Conservation (phyloP, 2,113 vertebrate genomes). For the Symphodus melops region DNA sequence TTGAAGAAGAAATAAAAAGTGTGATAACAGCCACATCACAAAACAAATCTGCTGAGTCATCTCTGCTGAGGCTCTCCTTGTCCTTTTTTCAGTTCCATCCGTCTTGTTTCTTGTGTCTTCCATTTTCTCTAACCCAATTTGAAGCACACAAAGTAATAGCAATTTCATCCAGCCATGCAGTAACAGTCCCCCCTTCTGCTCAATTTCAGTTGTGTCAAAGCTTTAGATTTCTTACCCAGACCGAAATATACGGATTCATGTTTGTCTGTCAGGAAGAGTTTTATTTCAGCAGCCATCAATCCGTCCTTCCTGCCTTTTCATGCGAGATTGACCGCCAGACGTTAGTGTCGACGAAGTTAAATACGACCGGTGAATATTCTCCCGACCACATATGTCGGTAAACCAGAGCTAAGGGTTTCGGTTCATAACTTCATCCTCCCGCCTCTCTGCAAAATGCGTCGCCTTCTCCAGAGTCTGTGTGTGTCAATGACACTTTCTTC, state of each 20-base stretch:
- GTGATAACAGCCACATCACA: neutral
- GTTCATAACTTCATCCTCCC: no score
- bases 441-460: no score
- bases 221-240: neutral
- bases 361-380: no score
- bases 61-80: neutral
- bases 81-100: neutral
- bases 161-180: conserved; percentile 7
- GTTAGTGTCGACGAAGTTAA: no score
- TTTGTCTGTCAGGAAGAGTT: neutral
- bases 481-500: no score
- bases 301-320: no score
- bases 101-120: conserved; percentile 1
- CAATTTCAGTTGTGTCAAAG: neutral
- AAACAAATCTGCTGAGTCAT: neutral
- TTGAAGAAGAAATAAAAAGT: neutral
- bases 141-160: neutral
- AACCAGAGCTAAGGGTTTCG: no score
- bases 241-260: neutral
- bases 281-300: no score
- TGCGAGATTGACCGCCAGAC: no score
- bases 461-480: no score
- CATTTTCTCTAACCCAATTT: neutral
- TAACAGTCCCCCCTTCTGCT: neutral
- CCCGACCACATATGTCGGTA: no score